These are phyloP conservation scores for Colostygia pectinataria DNA, from an alignment of 2,888 invertebrate species.

Conservation along the genomic window DNA sequence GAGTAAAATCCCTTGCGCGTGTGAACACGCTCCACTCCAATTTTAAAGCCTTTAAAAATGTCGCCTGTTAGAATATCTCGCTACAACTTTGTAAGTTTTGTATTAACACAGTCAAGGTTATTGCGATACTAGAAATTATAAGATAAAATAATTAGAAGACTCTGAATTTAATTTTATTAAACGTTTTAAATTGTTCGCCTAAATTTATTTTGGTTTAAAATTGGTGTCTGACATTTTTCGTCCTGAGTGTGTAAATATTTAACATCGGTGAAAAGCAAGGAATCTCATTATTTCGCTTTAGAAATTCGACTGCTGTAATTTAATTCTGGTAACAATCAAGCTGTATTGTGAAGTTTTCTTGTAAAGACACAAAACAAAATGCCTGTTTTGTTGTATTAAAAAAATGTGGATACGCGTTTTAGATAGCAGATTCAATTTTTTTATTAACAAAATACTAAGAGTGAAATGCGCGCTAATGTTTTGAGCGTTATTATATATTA, in stretches of 20 bases:
- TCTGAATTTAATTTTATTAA: too few species aligned
- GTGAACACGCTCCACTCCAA: slow-evolving; percentile 39
- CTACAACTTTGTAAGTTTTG: too few species aligned
- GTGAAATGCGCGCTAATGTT: too few species aligned
- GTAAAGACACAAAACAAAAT: not conserved
- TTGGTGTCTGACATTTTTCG: not conserved
- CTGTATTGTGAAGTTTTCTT: slow-evolving; percentile 2
- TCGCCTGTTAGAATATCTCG: slow-evolving; percentile 1
- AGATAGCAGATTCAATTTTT: too few species aligned
- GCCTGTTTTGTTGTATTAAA: not conserved
- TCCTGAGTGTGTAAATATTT: not conserved
- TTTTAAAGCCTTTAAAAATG: slow-evolving; percentile 5
- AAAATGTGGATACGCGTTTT: too few species aligned
- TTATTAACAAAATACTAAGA: too few species aligned
- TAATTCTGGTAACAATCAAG: slow-evolving; percentile 20
- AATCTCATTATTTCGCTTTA: not conserved
- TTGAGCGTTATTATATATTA: too few species aligned
- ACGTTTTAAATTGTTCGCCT: too few species aligned
- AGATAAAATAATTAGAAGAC: too few species aligned
- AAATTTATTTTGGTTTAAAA: too few species aligned
- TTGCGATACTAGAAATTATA: too few species aligned
- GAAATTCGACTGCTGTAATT: slow-evolving; percentile 24
- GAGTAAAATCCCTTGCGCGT: slow-evolving; percentile 42
- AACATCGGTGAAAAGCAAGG: not conserved
- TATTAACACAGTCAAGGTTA: too few species aligned